These are phyloP conservation scores for Atethmia centrago DNA, from an alignment of 2,888 invertebrate genomes.

Conservation along the genomic window DNA sequence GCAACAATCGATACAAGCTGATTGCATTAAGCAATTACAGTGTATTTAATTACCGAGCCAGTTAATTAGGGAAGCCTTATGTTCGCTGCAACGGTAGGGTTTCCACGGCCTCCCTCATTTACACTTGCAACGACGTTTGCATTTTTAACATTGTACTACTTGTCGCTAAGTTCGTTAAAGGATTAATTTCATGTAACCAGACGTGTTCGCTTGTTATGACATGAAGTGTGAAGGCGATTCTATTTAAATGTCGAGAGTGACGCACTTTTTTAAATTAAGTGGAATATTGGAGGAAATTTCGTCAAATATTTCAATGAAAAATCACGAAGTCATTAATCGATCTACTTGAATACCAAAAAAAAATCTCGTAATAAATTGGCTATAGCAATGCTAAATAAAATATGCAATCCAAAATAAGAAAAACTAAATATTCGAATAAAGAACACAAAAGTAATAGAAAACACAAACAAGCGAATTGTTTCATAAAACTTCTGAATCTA, in stretches of 20 bases:
- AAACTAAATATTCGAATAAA: constrained; percentile 42
- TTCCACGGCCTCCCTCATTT: constrained; percentile 86
- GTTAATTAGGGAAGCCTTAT: constrained; percentile 89
- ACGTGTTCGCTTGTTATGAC: constrained; percentile 62
- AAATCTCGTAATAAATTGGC: neutral
- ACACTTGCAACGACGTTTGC: constrained; percentile 86
- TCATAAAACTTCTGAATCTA: constrained; percentile 48
- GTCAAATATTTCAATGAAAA: neutral
- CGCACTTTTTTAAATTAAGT: neutral
- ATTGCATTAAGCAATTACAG: constrained; percentile 88
- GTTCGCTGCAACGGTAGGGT: constrained; percentile 80
- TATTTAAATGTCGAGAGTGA: neutral
- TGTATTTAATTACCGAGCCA: constrained; percentile 87
- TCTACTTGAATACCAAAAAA: neutral
- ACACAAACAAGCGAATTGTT: constrained; percentile 32
- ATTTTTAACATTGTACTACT: constrained; percentile 73
- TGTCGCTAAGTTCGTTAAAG: constrained; percentile 69
- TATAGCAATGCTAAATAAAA: constrained; percentile 20
- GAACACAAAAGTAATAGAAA: constrained; percentile 34
- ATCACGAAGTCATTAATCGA: neutral
- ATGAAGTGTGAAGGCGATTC: constrained; percentile 25
- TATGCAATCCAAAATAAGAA: constrained; percentile 23
- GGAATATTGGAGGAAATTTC: neutral
- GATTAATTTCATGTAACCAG: constrained; percentile 70
- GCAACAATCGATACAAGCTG: constrained; percentile 73